These are phyloP conservation scores for Brenthis ino DNA, from an alignment of 2,888 invertebrate genomes.

Conservation along the genomic window DNA sequence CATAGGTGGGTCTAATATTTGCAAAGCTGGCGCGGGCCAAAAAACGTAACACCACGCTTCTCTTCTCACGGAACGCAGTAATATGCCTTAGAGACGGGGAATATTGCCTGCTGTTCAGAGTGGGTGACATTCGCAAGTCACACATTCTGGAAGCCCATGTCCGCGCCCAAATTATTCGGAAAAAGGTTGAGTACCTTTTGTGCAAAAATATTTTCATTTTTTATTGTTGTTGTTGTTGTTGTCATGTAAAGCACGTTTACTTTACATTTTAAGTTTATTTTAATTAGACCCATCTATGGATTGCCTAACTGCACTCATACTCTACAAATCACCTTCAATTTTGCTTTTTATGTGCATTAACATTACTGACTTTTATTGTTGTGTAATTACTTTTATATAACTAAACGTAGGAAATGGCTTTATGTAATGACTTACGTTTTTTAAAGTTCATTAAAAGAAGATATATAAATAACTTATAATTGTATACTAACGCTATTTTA, in stretches of 20 bases:
- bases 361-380: neutral
- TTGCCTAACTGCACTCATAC: slow-evolving; percentile 43
- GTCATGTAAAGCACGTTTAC: slow-evolving; percentile 16
- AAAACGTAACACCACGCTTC: slow-evolving; percentile 96
- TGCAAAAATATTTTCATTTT: slow-evolving; percentile 46
- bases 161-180: slow-evolving; percentile 95
- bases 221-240: slow-evolving; percentile 9
- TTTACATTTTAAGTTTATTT: slow-evolving; percentile 40
- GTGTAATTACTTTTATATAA: neutral
- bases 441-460: neutral
- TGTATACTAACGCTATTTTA: no score
- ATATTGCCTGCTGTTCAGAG: slow-evolving; percentile 95
- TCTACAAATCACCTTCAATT: slow-evolving; percentile 22
- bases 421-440: neutral
- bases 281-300: slow-evolving; percentile 71
- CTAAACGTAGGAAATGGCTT: neutral
- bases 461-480: neutral
- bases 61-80: slow-evolving; percentile 96
- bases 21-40: slow-evolving; percentile 97
- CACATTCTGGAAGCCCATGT: slow-evolving; percentile 99
- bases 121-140: slow-evolving; percentile 97
- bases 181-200: slow-evolving; percentile 84
- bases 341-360: slow-evolving; percentile 14
- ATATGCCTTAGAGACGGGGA: slow-evolving; percentile 96
- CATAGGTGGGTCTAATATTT: slow-evolving; percentile 83